A percentile compares a stretch with the other conserved stretches of the same genome.
phyloP scores from a whole-genome alignment of 2,888 invertebrate species.

The Apomyelois bistriatella region DNA sequence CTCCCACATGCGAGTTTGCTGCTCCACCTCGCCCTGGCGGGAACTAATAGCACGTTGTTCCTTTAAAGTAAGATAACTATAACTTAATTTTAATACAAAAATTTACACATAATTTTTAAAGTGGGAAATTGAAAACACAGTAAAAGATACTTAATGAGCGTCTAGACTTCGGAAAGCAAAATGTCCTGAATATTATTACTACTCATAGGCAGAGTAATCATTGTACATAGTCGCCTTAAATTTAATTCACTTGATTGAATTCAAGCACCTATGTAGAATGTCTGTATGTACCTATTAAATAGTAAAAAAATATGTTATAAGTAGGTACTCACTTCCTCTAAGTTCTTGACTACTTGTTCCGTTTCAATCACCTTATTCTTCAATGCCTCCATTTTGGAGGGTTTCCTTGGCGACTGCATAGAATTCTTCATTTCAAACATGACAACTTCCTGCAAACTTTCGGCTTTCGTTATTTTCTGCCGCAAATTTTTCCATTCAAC shows the following conservation, averaged over 20 bases:
- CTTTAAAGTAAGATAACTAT: slow-evolving; percentile 32
- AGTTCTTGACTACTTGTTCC: slow-evolving; percentile 74
- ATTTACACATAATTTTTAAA: too few relatives aligned
- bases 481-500: slow-evolving; percentile 76
- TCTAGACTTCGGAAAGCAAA: too few relatives aligned
- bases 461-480: slow-evolving; percentile 77
- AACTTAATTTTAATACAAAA: too few relatives aligned
- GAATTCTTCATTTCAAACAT: slow-evolving; percentile 74
- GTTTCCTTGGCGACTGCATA: slow-evolving; percentile 71
- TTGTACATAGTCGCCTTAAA: too few relatives aligned
- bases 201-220: too few relatives aligned
- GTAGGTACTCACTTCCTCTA: slow-evolving; percentile 55
- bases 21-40: slow-evolving; percentile 68
- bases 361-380: slow-evolving; percentile 81
- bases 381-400: slow-evolving; percentile 81
- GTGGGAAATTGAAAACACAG: too few relatives aligned
- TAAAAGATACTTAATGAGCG: too few relatives aligned
- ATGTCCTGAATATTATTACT: too few relatives aligned
- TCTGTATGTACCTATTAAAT: too few relatives aligned
- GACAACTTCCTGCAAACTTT: slow-evolving; percentile 76
- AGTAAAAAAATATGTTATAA: too few relatives aligned
- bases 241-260: too few relatives aligned
- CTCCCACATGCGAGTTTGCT: slow-evolving; percentile 67
- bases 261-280: too few relatives aligned
- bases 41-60: slow-evolving; percentile 70